Evolutionary conservation across 2,888 invertebrate genomes (phyloP), one percentile per base, ranked within the genome.

Genomic region (Rhodophaea formosa): DNA sequence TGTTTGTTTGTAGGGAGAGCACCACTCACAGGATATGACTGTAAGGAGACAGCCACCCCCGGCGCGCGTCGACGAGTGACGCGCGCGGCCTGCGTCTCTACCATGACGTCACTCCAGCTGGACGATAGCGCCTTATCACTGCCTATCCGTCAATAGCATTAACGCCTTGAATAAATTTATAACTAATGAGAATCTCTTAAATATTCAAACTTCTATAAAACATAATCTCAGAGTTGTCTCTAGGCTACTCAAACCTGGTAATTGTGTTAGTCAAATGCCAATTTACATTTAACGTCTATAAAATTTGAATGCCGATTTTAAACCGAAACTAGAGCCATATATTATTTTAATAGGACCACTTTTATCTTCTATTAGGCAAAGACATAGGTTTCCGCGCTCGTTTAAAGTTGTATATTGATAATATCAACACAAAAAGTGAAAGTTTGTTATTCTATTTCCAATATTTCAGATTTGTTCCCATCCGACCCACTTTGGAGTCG

Each of bases 51-150:
- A 61, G 59, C 61, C 64, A 59, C 61, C 66, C 63, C 59, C 32
- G 60, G 65, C 46, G 58, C 32, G 58, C 23, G 3, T 60, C 65
- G 66, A 71, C 64, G 70, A 69, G 81, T 86, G 84, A 85, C 84
- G 82, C 77, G 75, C 67, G 68, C 64, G 69, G 74, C 77, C 74
- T 69, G 75, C 71, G 71, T 62, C 64, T 70, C 71, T 61, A 66
- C 60, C 60, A 74, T 86, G 86, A 89, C 88, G 88, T 88, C 86
- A 86, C 68, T 62, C 59, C 80, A 80, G 82, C 84, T 85, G 82
- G 74, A 68, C 75, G 75, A 79, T 79, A 80, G 66, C 76, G 70
- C 68, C 69, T 75, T 79, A 79, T 82, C 75, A 73, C 63, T 49
- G 23, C 15, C 43, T 56, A 10, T 42, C 49, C 43, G 43, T 42